Base-by-base conservation (phyloP, 2,113 vertebrate species). In the Psilopsiagon aymara region DNA sequence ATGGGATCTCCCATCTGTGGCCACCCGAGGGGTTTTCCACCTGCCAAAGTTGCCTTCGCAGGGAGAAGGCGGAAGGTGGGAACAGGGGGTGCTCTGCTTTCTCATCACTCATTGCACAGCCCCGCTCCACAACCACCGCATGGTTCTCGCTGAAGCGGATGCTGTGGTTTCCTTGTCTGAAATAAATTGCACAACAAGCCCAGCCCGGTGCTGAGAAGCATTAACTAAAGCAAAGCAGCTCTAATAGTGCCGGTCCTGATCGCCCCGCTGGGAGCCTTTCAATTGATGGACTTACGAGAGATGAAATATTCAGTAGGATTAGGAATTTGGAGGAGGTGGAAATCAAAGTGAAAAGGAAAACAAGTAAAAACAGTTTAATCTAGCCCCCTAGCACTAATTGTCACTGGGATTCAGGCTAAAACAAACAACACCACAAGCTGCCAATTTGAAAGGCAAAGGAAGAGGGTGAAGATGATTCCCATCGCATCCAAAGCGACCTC, bases 231-330 rank as follows among this genome's bases (percentile, higher is more conserved):
- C 76, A 29, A 35, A 91, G 91, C 94, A 37, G 91, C 82, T 66
- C 77, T 29, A 70, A 28, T n/a, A 11, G 91, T 1, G 76, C 83
- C 1, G 80, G 88, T 43, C 86, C 88, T 27, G 71, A 1, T 8
- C n/a, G 17, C 78, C 82, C 94, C 92, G 0, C 94, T 17, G 94
- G 93, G 96, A 92, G 86, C 23, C 71, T 31, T 13, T 7, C 91
- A 5, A 35, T 1, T 41, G 95, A 82, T n/a, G 90, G 91, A 86
- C n/a, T 73, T 79, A 47, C 59, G 17, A 7, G 92, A 78, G 88
- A 87, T 93, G 90, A 96, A 91, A 96, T 95, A 96, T 93, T 96
- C 96, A 91, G 87, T 6, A 95, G 94, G 92, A 93, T 95, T 94
- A 94, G 91, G 92, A 90, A 92, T 92, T 93, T 93, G 94, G 93